phyloP scores from a whole-genome alignment of 1,140 invertebrate species.

The Pseudoatta argentina region DNA sequence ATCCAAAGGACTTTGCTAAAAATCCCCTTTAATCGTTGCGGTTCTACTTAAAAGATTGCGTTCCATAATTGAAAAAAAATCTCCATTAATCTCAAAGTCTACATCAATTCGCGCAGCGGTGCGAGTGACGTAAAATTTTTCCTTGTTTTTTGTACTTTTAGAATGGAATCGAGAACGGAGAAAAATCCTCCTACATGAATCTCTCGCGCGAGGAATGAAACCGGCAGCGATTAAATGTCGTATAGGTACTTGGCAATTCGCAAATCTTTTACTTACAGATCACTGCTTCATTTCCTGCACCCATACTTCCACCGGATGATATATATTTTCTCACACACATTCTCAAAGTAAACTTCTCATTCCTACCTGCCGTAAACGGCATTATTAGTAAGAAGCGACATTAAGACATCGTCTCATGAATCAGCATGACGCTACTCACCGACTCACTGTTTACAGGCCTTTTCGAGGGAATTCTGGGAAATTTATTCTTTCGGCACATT shows the following conservation, averaged over 20 bases:
- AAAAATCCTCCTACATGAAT: neutral
- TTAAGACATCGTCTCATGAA: slow-evolving; percentile 78
- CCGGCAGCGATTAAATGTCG: neutral
- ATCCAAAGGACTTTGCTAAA: neutral
- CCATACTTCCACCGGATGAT: slow-evolving; percentile 76
- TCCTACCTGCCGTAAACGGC: slow-evolving; percentile 78
- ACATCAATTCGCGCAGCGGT: neutral
- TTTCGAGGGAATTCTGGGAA: slow-evolving; percentile 77
- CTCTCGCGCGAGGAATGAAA: neutral
- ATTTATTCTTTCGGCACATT: slow-evolving; percentile 69
- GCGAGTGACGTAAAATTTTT: neutral
- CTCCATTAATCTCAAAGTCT: neutral
- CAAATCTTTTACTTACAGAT: slow-evolving; percentile 84
- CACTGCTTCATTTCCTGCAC: slow-evolving; percentile 80
- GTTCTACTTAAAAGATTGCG: neutral
- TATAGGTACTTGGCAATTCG: slow-evolving; percentile 81
- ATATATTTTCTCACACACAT: slow-evolving; percentile 81
- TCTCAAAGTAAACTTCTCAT: slow-evolving; percentile 81
- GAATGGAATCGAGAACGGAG: slow-evolving; percentile 23
- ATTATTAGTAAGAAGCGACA: slow-evolving; percentile 78
- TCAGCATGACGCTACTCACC: slow-evolving; percentile 84
- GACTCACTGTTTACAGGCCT: slow-evolving; percentile 78
- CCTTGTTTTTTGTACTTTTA: neutral
- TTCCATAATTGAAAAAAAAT: neutral
- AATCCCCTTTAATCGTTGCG: neutral